A percentile compares a stretch with the other conserved stretches of the same genome.
Conservation (phyloP, 2,797 vertebrate species). For the Hemitrygon akajei region DNA sequence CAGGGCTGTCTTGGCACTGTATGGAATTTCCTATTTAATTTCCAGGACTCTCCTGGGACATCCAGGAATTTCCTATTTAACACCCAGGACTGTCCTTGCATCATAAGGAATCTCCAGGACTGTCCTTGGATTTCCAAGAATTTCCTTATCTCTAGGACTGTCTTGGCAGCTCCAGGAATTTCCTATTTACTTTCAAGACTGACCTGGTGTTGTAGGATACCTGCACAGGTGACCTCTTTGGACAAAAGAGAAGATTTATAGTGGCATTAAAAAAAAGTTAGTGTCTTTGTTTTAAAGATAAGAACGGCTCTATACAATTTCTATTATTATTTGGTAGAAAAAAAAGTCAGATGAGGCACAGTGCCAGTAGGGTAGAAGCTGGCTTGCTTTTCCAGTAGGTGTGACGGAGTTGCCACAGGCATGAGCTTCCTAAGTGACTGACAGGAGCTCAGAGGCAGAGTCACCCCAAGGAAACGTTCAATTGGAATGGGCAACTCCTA, state of each 20-base stretch:
- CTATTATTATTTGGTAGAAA: not conserved
- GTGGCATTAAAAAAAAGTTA: not conserved
- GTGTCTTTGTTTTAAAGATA: not conserved
- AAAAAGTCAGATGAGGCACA: not conserved
- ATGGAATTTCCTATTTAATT: not conserved
- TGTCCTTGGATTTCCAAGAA: too few species aligned
- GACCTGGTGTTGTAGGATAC: not conserved
- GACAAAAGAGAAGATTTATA: not conserved
- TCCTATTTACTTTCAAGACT: too few species aligned
- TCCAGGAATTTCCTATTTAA: not conserved
- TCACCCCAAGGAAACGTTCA: not conserved
- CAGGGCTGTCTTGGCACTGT: not conserved
- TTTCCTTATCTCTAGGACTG: too few species aligned
- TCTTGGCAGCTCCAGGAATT: too few species aligned
- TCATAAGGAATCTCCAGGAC: too few species aligned
- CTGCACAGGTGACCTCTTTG: too few species aligned
- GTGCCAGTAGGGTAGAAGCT: not conserved
- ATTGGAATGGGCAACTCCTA: not conserved
- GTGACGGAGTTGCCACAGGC: too few species aligned
- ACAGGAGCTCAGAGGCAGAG: not conserved
- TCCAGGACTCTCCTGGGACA: not conserved
- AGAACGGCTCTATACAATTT: not conserved
- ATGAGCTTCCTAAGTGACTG: not conserved
- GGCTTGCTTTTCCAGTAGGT: not conserved
- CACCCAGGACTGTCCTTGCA: too few species aligned